Percentiles rank a stretch among this genome's conserved stretches.
Conservation (phyloP, 2,888 invertebrate genomes). For the Meandrusa payeni region DNA sequence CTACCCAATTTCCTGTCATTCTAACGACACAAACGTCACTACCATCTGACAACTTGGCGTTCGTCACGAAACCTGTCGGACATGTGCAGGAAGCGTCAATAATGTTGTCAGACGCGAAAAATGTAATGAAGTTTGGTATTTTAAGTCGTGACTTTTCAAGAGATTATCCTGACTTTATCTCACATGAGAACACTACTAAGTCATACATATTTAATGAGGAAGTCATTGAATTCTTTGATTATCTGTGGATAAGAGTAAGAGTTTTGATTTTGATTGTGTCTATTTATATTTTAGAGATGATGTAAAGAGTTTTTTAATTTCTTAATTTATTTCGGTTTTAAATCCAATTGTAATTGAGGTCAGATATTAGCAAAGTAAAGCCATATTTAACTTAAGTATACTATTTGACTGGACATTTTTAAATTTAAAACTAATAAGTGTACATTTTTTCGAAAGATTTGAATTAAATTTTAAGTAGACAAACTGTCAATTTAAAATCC, state of each 20-base stretch:
- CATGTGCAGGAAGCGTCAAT: constrained; percentile 38
- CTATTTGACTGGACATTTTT: no score
- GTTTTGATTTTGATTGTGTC: constrained; percentile 60
- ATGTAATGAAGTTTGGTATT: constrained; percentile 50
- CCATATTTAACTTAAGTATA: no score
- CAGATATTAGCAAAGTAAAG: no score
- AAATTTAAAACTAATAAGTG: no score
- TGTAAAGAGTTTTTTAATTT: constrained; percentile 43
- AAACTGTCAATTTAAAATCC: no score
- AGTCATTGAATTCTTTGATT: constrained; percentile 60
- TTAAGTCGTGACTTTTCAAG: constrained; percentile 48
- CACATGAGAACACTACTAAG: constrained; percentile 29
- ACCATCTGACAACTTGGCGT: constrained; percentile 36
- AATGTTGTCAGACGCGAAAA: constrained; percentile 37
- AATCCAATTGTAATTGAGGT: no score
- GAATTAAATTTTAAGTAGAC: no score
- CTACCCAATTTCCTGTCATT: constrained; percentile 50
- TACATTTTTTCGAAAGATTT: no score
- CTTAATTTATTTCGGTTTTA: no score
- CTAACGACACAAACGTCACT: constrained; percentile 35
- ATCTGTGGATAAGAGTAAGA: constrained; percentile 64
- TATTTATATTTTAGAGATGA: constrained; percentile 70
- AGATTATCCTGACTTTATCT: constrained; percentile 35
- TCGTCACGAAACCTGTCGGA: constrained; percentile 31
- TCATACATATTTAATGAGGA: constrained; percentile 49